Base-by-base conservation (phyloP, 1,140 invertebrate species). In the Drosophila ficusphila region DNA sequence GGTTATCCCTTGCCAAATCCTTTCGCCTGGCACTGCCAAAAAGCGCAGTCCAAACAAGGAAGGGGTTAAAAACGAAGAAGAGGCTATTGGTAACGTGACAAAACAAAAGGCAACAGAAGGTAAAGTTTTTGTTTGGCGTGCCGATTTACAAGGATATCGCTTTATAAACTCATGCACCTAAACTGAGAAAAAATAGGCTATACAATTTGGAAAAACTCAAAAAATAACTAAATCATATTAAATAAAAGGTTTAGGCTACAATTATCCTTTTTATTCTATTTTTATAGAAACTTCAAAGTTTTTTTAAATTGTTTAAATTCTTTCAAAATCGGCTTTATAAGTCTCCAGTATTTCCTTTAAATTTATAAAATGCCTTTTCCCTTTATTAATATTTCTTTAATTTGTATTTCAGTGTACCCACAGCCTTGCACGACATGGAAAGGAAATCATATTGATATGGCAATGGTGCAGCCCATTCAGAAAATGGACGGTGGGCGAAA, bases 371-470 rank as follows among this genome's bases (percentile, higher is more conserved):
- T n/a, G n/a, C n/a, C n/a, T n/a, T n/a, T n/a, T n/a, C n/a, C n/a
- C n/a, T 41, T 9, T 2, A 42, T 23, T 3, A 2, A 23, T 42
- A 0, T 36, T 12, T 4, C 1, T 6, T 29, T 14, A 9, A 29
- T 38, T 39, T 27, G 36, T 34, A 1, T 4, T 7, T 14, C 33
- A 65, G 56, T 65, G 44, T 31, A 41, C 2, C 1, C 7, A 33
- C 54, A 72, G 69, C 56, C 69, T 73, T 73, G 69, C 69, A 64
- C 39, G 57, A 62, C 69, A 73, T 42, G 57, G 23, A 46, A 73
- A 41, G 69, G 39, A 73, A 73, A 73, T 73, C 69, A 61, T 53
- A 73, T 73, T 73, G 69, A 71, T 71, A 60, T 58, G 68, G 54
- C 67, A 47, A 41, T 71, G 44, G 52, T 67, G 61, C 61, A 69